Conservation (phyloP, 2,888 invertebrate genomes). For the Sinodicranocentrus sp. region DNA sequence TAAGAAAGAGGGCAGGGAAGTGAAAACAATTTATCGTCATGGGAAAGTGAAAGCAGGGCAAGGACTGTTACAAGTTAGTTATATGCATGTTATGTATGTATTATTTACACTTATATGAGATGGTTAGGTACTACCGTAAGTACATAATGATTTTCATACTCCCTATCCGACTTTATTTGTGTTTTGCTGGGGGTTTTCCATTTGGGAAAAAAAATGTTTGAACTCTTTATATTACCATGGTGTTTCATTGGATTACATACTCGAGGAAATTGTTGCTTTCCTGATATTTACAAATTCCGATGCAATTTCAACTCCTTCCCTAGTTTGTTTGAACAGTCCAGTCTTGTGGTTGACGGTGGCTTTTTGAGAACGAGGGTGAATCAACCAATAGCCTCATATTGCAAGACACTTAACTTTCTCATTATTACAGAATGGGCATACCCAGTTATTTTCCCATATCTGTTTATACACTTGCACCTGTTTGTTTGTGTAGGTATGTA, state of each 20-base stretch:
- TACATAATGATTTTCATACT: too few relatives aligned
- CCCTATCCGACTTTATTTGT: too few relatives aligned
- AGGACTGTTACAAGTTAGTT: background rate
- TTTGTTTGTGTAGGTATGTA: background rate
- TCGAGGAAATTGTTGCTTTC: background rate
- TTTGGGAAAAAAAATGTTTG: conserved; percentile 24
- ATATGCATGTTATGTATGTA: background rate
- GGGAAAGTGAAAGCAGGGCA: background rate
- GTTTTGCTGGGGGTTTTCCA: background rate
- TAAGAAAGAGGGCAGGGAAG: too few relatives aligned
- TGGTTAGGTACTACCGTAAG: too few relatives aligned
- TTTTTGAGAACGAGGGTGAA: background rate
- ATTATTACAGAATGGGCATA: background rate
- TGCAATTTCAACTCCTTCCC: conserved; percentile 4
- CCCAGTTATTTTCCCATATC: background rate
- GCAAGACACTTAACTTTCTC: too few relatives aligned
- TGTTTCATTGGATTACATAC: conserved; percentile 9
- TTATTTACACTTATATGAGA: background rate
- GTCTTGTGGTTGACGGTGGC: background rate
- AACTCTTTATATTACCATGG: conserved; percentile 17
- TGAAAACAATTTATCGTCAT: background rate
- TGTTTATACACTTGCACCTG: background rate
- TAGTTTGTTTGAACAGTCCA: background rate
- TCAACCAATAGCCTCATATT: background rate
- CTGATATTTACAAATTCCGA: conserved; percentile 16